Evolutionary conservation across 2,797 vertebrate species (phyloP).

Genomic region (Astyanax mexicanus): DNA sequence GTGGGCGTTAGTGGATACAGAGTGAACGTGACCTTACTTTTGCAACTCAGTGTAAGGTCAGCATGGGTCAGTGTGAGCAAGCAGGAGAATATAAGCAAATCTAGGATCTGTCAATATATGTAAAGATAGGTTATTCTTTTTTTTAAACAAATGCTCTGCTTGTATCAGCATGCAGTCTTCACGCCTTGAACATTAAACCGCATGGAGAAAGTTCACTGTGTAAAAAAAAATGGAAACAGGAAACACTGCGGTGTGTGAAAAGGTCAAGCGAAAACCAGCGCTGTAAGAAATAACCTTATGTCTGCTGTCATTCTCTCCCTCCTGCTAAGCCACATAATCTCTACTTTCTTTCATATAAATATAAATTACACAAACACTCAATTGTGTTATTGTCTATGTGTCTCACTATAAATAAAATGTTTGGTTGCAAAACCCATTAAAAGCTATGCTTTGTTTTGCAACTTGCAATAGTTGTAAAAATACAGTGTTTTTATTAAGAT

Average conservation of each 20-base stretch:
- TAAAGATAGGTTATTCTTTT: too few relatives aligned
- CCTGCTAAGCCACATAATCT: too few relatives aligned
- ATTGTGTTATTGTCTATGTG: too few relatives aligned
- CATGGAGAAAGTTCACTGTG: slow-evolving; percentile 76
- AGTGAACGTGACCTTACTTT: slow-evolving; percentile 76
- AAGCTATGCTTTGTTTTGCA: too few relatives aligned
- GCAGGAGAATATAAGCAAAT: background rate
- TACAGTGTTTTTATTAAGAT: too few relatives aligned
- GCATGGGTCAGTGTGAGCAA: slow-evolving; percentile 8
- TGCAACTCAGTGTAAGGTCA: slow-evolving; percentile 64
- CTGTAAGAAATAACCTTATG: slow-evolving; percentile 31
- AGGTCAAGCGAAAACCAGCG: slow-evolving; percentile 46
- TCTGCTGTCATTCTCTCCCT: slow-evolving; percentile 5
- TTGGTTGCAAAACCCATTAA: too few relatives aligned
- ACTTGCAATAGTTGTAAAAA: too few relatives aligned
- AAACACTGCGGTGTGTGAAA: slow-evolving; percentile 28
- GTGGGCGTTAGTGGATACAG: slow-evolving; percentile 64
- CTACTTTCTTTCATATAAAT: too few relatives aligned
- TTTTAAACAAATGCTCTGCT: background rate
- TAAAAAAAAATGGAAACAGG: too few relatives aligned
- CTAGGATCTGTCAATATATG: background rate
- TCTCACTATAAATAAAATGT: too few relatives aligned
- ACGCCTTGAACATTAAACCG: slow-evolving; percentile 77
- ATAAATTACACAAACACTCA: too few relatives aligned
- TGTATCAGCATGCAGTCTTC: slow-evolving; percentile 52